phyloP scores from a whole-genome alignment of 1,140 invertebrate species.

The Eueides isabella region DNA sequence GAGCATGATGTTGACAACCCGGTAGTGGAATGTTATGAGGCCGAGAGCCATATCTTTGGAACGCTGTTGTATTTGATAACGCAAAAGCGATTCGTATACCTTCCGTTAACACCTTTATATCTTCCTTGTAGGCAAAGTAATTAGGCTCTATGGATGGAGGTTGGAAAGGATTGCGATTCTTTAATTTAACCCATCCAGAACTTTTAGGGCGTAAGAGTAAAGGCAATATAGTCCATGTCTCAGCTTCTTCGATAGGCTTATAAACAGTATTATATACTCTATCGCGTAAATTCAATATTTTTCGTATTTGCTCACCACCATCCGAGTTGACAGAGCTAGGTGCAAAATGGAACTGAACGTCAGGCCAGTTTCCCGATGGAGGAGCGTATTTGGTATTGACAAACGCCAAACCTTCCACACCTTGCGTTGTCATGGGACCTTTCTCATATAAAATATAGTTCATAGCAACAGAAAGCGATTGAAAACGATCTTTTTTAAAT shows the following conservation, averaged over 20 bases:
- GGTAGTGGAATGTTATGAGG: slow-evolving; percentile 91
- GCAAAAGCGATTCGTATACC: slow-evolving; percentile 92
- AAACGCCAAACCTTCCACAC: slow-evolving; percentile 92
- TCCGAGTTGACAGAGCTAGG: slow-evolving; percentile 92
- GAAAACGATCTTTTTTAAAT: slow-evolving; percentile 89
- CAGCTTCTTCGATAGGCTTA: slow-evolving; percentile 89
- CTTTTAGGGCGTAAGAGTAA: slow-evolving; percentile 91
- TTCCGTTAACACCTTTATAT: slow-evolving; percentile 89
- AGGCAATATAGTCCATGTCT: slow-evolving; percentile 93
- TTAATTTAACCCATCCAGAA: slow-evolving; percentile 90
- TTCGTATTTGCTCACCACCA: slow-evolving; percentile 88
- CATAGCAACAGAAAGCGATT: slow-evolving; percentile 89
- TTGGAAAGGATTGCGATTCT: slow-evolving; percentile 89
- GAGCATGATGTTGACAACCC: slow-evolving; percentile 87
- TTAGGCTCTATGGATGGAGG: slow-evolving; percentile 95
- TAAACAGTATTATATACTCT: slow-evolving; percentile 93
- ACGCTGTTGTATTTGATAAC: slow-evolving; percentile 89
- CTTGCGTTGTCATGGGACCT: slow-evolving; percentile 91
- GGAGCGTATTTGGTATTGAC: slow-evolving; percentile 93
- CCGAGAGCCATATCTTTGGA: slow-evolving; percentile 90
- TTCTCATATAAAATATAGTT: slow-evolving; percentile 91
- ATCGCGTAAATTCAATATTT: slow-evolving; percentile 89
- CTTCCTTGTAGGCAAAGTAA: slow-evolving; percentile 92
- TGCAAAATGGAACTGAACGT: slow-evolving; percentile 93
- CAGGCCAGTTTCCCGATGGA: slow-evolving; percentile 88